A percentile compares a stretch with the other conserved stretches of the same genome.
phyloP scores from a whole-genome alignment of 2,797 vertebrate species.

The Pangasius sanitwongsei region DNA sequence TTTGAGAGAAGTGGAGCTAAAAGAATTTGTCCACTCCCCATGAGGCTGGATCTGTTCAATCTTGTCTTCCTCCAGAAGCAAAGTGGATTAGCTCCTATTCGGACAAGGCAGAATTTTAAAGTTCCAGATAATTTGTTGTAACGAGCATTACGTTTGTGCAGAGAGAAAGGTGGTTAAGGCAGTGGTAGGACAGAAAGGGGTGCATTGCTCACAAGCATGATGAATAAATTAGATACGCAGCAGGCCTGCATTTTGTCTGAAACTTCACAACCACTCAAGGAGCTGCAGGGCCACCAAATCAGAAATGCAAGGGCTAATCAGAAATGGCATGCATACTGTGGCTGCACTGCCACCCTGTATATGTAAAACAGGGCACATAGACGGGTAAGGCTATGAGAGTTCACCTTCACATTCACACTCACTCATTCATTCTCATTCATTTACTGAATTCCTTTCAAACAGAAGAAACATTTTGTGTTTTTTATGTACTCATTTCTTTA shows the following conservation, averaged over 20 bases:
- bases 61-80: slow-evolving; percentile 74
- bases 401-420: neutral
- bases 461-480: neutral
- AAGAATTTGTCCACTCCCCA: slow-evolving; percentile 78
- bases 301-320: slow-evolving; percentile 69
- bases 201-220: slow-evolving; percentile 76
- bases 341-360: slow-evolving; percentile 29
- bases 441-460: neutral
- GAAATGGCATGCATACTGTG: slow-evolving; percentile 46
- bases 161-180: slow-evolving; percentile 66
- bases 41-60: slow-evolving; percentile 80
- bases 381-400: neutral
- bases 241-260: slow-evolving; percentile 70
- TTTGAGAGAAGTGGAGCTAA: slow-evolving; percentile 77
- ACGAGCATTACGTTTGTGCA: slow-evolving; percentile 77
- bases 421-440: neutral
- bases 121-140: slow-evolving; percentile 84
- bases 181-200: slow-evolving; percentile 73
- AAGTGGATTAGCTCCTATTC: slow-evolving; percentile 78
- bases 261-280: slow-evolving; percentile 79
- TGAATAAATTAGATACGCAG: slow-evolving; percentile 86
- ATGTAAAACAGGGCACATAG: slow-evolving; percentile 8
- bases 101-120: slow-evolving; percentile 77
- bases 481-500: neutral
- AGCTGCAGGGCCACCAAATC: slow-evolving; percentile 78